Conservation (phyloP, 2,113 vertebrate genomes). For the Corythornis madagascariensis region DNA sequence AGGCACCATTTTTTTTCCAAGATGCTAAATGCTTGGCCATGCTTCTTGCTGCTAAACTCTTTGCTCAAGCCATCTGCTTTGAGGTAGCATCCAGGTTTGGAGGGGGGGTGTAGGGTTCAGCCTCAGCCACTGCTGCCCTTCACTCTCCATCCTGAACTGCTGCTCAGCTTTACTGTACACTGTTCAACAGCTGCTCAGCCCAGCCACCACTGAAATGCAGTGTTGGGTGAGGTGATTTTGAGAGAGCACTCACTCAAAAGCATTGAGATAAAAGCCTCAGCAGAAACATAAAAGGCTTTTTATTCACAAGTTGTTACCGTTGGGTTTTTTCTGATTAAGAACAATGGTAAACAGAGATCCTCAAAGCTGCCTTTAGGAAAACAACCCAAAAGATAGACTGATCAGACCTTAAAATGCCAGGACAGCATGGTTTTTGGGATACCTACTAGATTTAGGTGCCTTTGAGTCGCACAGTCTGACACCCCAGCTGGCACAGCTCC, state of each 20-base stretch:
- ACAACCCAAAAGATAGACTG: not conserved
- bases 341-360: constrained; percentile 41
- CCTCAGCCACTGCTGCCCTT: not conserved
- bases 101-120: not conserved
- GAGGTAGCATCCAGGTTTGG: not conserved
- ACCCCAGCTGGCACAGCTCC: constrained; percentile 12
- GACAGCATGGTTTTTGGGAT: not conserved
- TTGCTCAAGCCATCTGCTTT: not conserved
- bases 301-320: constrained; percentile 3
- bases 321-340: constrained; percentile 27
- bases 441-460: not conserved
- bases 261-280: constrained; percentile 37
- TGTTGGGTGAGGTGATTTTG: not conserved
- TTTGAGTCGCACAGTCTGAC: not conserved
- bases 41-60: not conserved
- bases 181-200: not conserved
- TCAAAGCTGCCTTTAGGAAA: not conserved
- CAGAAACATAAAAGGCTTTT: constrained; percentile 44
- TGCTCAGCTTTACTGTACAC: constrained; percentile 23
- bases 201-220: not conserved
- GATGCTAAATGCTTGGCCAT: not conserved
- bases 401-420: not conserved
- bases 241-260: constrained; percentile 27
- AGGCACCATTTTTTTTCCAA: not conserved
- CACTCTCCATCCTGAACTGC: not conserved